These are phyloP conservation scores for Chouioia cunea DNA, from an alignment of 2,888 invertebrate species.

Conservation along the genomic window DNA sequence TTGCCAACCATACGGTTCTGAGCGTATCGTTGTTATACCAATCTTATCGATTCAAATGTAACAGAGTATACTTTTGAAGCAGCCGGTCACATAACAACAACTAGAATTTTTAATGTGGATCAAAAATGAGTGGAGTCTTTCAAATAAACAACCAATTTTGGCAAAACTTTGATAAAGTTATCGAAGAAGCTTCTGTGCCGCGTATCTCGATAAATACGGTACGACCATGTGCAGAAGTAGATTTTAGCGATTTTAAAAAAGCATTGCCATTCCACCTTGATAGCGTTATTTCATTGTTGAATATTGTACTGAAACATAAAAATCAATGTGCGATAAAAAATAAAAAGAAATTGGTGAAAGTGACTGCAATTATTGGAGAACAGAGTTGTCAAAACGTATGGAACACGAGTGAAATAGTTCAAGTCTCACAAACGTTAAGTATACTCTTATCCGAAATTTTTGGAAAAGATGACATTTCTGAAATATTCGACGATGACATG, in stretches of 20 bases:
- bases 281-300: slow-evolving; percentile 54
- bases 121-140: slow-evolving; percentile 19
- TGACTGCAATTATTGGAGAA: slow-evolving; percentile 62
- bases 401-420: slow-evolving; percentile 59
- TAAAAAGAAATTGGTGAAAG: slow-evolving; percentile 44
- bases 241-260: slow-evolving; percentile 58
- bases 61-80: too few relatives aligned
- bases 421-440: slow-evolving; percentile 52
- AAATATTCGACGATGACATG: slow-evolving; percentile 56
- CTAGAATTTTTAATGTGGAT: too few relatives aligned
- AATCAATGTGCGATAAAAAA: slow-evolving; percentile 28
- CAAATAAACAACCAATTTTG: slow-evolving; percentile 51
- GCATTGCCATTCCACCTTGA: slow-evolving; percentile 56
- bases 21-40: too few relatives aligned
- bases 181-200: slow-evolving; percentile 57
- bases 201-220: slow-evolving; percentile 50
- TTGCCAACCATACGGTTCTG: too few relatives aligned
- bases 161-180: slow-evolving; percentile 53
- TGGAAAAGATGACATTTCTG: slow-evolving; percentile 49
- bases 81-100: too few relatives aligned
- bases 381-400: slow-evolving; percentile 61
- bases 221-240: slow-evolving; percentile 60
- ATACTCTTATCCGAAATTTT: slow-evolving; percentile 54
- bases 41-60: too few relatives aligned
- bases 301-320: slow-evolving; percentile 49